A percentile compares a stretch with the other conserved stretches of the same genome.
These are phyloP conservation scores for Anthonomus grandis DNA, from an alignment of 1,140 invertebrate genomes.

Conservation along the genomic window DNA sequence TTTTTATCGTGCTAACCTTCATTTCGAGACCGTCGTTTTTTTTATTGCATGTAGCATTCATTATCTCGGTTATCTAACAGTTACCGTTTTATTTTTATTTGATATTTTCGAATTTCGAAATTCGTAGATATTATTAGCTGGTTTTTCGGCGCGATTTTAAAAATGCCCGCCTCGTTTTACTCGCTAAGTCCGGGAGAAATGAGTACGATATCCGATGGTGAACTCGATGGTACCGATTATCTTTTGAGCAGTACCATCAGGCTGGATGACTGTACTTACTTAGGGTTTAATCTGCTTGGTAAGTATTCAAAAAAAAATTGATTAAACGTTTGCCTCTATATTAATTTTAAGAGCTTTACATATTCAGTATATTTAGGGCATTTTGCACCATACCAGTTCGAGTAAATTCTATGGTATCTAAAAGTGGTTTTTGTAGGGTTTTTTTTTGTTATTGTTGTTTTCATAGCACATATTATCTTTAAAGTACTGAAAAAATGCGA, in stretches of 20 bases:
- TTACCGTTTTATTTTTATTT: slow-evolving; percentile 1
- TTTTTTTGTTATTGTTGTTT: too few relatives aligned
- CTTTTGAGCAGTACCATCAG: slow-evolving; percentile 58
- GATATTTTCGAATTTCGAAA: not conserved
- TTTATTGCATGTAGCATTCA: slow-evolving; percentile 2
- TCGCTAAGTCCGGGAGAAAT: slow-evolving; percentile 43
- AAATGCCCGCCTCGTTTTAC: slow-evolving; percentile 41
- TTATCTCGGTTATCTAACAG: slow-evolving; percentile 1
- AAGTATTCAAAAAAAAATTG: slow-evolving; percentile 37
- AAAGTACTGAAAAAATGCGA: too few relatives aligned
- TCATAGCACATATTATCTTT: too few relatives aligned
- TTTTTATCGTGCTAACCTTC: slow-evolving; percentile 5
- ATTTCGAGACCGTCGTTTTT: not conserved
- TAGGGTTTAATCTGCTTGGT: slow-evolving; percentile 55
- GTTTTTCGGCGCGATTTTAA: not conserved
- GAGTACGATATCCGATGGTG: slow-evolving; percentile 46
- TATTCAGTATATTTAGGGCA: too few relatives aligned
- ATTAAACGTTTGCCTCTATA: too few relatives aligned
- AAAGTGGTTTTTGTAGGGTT: too few relatives aligned
- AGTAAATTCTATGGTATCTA: too few relatives aligned
- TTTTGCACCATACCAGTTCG: too few relatives aligned
- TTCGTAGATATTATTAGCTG: not conserved
- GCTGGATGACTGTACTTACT: slow-evolving; percentile 55
- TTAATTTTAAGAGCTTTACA: too few relatives aligned
- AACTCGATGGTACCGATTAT: slow-evolving; percentile 59